These are phyloP conservation scores for Mercenaria mercenaria DNA, from an alignment of 1,140 invertebrate genomes.

Conservation along the genomic window DNA sequence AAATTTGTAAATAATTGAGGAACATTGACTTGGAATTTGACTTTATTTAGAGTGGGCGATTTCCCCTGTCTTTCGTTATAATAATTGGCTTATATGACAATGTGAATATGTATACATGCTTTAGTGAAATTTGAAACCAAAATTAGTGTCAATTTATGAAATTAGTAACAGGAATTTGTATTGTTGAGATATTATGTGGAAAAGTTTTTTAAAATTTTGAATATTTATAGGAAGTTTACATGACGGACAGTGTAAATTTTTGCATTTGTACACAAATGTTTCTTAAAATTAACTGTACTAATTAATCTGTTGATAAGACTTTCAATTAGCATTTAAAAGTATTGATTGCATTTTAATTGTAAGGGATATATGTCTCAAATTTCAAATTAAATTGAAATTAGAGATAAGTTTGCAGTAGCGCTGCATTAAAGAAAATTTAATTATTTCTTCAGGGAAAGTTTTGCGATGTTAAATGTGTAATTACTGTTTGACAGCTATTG, in stretches of 20 bases:
- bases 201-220: too few relatives aligned
- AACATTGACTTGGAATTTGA: constrained; percentile 25
- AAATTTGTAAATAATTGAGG: constrained; percentile 28
- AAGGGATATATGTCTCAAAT: too few relatives aligned
- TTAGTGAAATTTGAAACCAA: constrained; percentile 8
- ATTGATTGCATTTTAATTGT: too few relatives aligned
- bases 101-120: not conserved
- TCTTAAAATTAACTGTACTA: not conserved
- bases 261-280: too few relatives aligned
- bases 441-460: not conserved
- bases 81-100: not conserved
- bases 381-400: not conserved
- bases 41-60: not conserved
- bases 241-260: too few relatives aligned
- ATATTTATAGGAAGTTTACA: too few relatives aligned
- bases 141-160: constrained; percentile 6
- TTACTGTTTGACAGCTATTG: not conserved
- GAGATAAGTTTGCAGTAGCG: not conserved
- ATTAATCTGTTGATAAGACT: not conserved
- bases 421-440: not conserved
- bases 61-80: not conserved
- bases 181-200: not conserved
- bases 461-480: not conserved
- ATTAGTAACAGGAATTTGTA: constrained; percentile 17
- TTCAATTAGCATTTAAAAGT: too few relatives aligned